Evolutionary conservation across 2,888 invertebrate species (phyloP), one percentile per base, ranked within the genome.

Genomic region (Colostygia pectinataria): DNA sequence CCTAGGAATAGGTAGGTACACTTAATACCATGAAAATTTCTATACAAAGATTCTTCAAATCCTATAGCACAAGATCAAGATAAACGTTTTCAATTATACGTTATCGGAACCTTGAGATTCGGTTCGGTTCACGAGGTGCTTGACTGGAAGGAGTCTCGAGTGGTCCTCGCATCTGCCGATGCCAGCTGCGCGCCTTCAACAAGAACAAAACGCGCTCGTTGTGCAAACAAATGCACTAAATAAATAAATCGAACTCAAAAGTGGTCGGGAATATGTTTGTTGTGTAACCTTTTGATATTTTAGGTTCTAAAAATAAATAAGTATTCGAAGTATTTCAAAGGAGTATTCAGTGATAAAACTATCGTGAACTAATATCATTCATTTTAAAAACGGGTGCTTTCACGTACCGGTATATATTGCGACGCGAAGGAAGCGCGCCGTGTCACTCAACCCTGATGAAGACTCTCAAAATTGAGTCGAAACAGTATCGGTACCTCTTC

Each of bases 71-170:
- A 42, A 48, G 33, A 50, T 50, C 29, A 40, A 39, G 40, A 40
- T 36, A 40, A 40, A 36, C 31, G 24, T 41, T 51, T 48, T 41
- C 34, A 52, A 54, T 52, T 33, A 40, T 37, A 52, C 40, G 27
- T 14, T 47, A 40, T 44, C 10, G 4, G 13, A 36, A 29, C 36
- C 15, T 43, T 46, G 33, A 48, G 46, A 47, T 47, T 53, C 15
- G 50, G 47, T 39, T 48, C 49, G 32, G 46, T 33, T 39, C 47
- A 28, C 31, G 41, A 49, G 51, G 40, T 43, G 52, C 63, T 61
- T 63, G 61, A 63, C 58, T 58, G 45, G 57, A 54, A 45, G 55
- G 49, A 60, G 56, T 59, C 59, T 64, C 59, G 33, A 62, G 59
- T 61, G 61, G 49, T 25, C 46, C 57, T 57, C 56, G 47, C 64